Percentiles rank a stretch among this genome's conserved stretches.
These are phyloP conservation scores for Diacarnus erythraeanus DNA, from an alignment of 37 sponge, comb jelly and placozoan species.

Conservation along the genomic window DNA sequence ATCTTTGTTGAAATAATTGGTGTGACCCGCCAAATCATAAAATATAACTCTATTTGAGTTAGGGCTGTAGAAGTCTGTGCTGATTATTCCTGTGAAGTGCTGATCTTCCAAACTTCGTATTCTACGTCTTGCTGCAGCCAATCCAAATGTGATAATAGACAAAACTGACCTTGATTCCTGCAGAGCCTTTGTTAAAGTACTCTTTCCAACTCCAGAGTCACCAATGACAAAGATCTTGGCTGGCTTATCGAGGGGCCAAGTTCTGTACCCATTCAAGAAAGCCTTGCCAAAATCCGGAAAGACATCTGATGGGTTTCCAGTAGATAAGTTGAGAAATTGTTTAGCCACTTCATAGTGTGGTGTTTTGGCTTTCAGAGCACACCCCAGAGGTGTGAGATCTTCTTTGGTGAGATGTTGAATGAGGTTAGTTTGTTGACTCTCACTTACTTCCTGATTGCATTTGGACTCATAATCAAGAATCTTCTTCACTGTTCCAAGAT, in stretches of 20 bases:
- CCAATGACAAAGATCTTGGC: constrained; percentile 30
- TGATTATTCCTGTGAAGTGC: constrained; percentile 24
- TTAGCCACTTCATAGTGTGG: background rate
- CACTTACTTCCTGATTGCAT: background rate
- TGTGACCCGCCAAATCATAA: constrained; percentile 8
- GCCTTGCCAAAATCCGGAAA: background rate
- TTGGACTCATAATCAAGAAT: background rate
- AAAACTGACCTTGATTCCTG: constrained; percentile 4
- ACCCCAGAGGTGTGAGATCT: constrained; percentile 3
- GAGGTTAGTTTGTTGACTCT: background rate
- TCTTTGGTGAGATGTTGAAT: background rate
- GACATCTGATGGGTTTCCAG: background rate
- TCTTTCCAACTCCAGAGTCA: constrained; percentile 28
- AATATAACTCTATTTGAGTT: constrained; percentile 9
- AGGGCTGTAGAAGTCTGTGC: constrained; percentile 1
- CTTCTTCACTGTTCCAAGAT: background rate
- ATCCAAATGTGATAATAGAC: background rate
- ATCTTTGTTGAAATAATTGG: constrained; percentile 8
- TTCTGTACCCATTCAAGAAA: background rate
- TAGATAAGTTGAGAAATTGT: background rate
- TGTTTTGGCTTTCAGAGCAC: background rate
- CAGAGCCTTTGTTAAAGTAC: constrained; percentile 27
- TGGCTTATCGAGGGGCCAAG: background rate
- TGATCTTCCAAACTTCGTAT: background rate
- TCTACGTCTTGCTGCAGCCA: too few species aligned